Base-by-base conservation (phyloP, 1,140 invertebrate genomes). In the Drosophila nikananu region DNA sequence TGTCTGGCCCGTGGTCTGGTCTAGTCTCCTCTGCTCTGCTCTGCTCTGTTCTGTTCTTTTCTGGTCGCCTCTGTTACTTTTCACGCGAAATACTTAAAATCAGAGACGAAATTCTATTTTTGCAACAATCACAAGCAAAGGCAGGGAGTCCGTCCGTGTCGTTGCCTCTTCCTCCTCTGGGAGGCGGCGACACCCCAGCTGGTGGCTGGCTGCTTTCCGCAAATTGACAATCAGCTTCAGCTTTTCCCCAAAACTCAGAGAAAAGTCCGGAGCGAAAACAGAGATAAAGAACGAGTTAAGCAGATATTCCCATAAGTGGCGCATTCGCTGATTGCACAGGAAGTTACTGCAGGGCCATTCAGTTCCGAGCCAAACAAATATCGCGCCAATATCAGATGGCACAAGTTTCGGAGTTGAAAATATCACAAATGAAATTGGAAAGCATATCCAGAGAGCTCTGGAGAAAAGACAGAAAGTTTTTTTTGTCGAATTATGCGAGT, bases 1-100 rank as follows among this genome's bases (percentile, higher is more conserved):
- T 46, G 64, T 64, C 63, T 62, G 70, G 73, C 39, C 73, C 49
- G 55, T 61, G 48, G 67, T 68, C 55, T 52, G 42, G 57, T 65
- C 70, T 54, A 37, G 42, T 61, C 58, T 52, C 48, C 51, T 55
- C 68, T 42, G 52, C 61, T 65, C 64, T 71, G 48, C 25, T 72
- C 52, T 25, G 21, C 3, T 25, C 23, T 17, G 23, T 25, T 49
- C 23, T 49, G 44, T 46, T 60, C 70, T 49, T 49, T 65, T 60
- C 76, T 83, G 48, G 55, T 55, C 71, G 48, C 72, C 30, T 72
- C 62, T 84, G 81, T 72, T 84, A 90, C 86, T 90, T 89, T 90
- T 90, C 86, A 82, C 86, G 86, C 86, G 86, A 90, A 90, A 90
- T 90, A 86, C 86, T 90, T 90, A 90, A 90, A 79, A 82, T 91